Conservation (phyloP, 2,888 invertebrate genomes). For the Apotomis turbidana region DNA sequence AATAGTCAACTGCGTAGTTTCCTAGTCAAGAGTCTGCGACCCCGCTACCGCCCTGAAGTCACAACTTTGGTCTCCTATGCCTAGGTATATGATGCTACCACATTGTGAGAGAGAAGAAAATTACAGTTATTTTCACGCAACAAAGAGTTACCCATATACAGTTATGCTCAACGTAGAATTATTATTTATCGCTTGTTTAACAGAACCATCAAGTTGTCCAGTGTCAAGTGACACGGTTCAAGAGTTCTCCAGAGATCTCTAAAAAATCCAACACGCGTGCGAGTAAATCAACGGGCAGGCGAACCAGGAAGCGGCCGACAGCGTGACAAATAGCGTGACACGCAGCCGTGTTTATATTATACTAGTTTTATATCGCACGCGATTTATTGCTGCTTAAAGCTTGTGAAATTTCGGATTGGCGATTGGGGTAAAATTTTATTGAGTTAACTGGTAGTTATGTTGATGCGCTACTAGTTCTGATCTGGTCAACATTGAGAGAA, state of each 20-base stretch:
- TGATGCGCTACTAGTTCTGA: background rate
- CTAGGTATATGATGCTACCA: no score
- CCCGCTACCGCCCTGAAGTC: no score
- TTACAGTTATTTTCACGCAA: no score
- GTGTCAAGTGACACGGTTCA: background rate
- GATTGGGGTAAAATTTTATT: conserved; percentile 2
- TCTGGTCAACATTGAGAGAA: no score
- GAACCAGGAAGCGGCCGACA: conserved; percentile 36
- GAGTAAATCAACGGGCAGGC: conserved; percentile 31
- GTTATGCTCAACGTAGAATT: no score
- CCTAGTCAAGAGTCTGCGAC: no score
- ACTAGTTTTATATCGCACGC: conserved; percentile 28
- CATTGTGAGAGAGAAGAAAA: no score
- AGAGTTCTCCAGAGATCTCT: conserved; percentile 13
- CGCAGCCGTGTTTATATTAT: conserved; percentile 16
- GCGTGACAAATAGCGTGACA: conserved; percentile 39
- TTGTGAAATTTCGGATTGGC: background rate
- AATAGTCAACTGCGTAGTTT: no score
- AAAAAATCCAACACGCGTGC: background rate
- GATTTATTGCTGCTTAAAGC: conserved; percentile 28
- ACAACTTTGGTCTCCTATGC: no score
- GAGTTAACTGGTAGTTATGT: background rate
- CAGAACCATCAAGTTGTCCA: no score
- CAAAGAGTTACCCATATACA: no score
- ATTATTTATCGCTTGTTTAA: no score